Base-by-base conservation (phyloP, 2,888 invertebrate species). In the Sphecodes monilicornis region DNA sequence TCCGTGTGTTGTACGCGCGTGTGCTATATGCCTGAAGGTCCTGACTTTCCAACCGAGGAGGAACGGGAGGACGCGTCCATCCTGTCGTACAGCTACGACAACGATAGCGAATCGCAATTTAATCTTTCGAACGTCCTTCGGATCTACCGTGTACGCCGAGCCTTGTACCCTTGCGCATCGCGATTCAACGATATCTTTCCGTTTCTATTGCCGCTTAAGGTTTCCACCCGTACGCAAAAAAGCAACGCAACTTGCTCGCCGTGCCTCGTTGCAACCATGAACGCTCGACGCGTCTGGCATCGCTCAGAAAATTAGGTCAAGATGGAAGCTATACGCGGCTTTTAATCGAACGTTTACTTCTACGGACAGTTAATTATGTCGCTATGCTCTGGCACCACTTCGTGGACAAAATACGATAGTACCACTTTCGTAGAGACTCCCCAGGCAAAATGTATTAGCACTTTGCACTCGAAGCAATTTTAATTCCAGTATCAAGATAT, bases 61-160 rank as follows among this genome's bases (percentile, higher is more conserved):
- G 64, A 64, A 71, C 83, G 43, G 41, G 43, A 72, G 76, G 86
- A 80, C 80, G 64, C 74, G 84, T 87, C 41, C 84, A 79, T 87
- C 84, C 78, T 87, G 81, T 54, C 75, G 74, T 73, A 60, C 69
- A 73, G 46, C 71, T 22, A 57, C 29, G 60, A 76, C 74, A 50
- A 29, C 78, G 85, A 84, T 43, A 83, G 76, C 50, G 69, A 78
- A 64, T 81, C 74, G 84, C 81, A 74, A 80, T 71, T 81, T 81
- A 75, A 87, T 87, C 78, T 81, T 71, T 43, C 72, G 76, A 64
- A 70, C 43, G 78, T 76, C 75, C 85, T 79, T 87, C 77, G 66
- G 10, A 1, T 26, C 10, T 8, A 66, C 60, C 66, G 41, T 54
- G 54, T 54, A 29, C 26, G 54, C 16, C 54, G 13, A 36, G 8